Evolutionary conservation across 2,113 vertebrate genomes (phyloP).

Genomic region (Megaleporinus macrocephalus): DNA sequence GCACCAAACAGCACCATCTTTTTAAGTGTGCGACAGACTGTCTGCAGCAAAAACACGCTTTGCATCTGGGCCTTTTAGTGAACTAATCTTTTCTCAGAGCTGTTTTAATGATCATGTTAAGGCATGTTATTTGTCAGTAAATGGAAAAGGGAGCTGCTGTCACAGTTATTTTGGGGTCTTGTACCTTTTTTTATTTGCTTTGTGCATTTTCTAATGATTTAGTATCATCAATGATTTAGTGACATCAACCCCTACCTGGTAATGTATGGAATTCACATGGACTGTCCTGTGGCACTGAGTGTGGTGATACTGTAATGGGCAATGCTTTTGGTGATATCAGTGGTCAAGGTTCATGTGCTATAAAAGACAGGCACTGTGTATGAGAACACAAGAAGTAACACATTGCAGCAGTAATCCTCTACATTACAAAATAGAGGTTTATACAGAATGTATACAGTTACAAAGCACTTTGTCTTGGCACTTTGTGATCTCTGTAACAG

Average conservation of each 20-base stretch:
- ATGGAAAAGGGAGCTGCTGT: no score
- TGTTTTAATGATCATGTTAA: no score
- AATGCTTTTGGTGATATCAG: not conserved
- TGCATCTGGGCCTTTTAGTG: no score
- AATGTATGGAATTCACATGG: not conserved
- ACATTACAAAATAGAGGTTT: constrained; percentile 76
- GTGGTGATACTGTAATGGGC: not conserved
- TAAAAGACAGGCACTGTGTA: constrained; percentile 18
- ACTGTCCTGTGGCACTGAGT: not conserved
- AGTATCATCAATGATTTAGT: no score
- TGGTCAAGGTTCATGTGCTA: not conserved
- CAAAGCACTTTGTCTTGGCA: constrained; percentile 75
- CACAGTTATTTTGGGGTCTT: no score
- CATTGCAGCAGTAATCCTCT: constrained; percentile 63
- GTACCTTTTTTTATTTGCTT: not conserved
- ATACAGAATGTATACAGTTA: constrained; percentile 67
- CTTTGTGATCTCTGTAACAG: constrained; percentile 73
- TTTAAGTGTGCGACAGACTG: no score
- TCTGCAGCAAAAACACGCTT: no score
- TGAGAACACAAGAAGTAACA: constrained; percentile 51
- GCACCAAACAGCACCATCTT: no score
- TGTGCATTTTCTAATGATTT: not conserved
- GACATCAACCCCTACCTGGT: not conserved
- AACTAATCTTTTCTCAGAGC: no score
- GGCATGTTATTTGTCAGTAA: no score